Evolutionary conservation across 2,113 vertebrate species (phyloP).

Genomic region (Cyprinodon brontotheroides): DNA sequence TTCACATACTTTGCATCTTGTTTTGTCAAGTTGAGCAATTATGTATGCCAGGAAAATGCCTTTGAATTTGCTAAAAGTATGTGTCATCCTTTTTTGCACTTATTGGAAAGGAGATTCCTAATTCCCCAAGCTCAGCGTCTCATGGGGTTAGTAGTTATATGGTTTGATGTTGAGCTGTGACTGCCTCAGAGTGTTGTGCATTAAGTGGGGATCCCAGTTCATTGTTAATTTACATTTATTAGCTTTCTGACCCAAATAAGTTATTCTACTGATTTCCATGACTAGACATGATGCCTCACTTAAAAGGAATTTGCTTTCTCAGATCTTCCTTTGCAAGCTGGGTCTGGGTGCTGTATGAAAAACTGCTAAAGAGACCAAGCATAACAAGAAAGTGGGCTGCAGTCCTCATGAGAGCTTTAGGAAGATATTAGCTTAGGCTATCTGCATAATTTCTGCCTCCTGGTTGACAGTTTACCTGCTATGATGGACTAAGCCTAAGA

Average conservation of each 20-base stretch:
- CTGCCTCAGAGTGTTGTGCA: conserved; percentile 19
- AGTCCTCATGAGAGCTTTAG: conserved; percentile 22
- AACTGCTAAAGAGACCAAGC: conserved; percentile 6
- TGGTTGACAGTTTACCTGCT: conserved; percentile 3
- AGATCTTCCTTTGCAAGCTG: conserved; percentile 56
- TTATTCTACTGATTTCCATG: conserved; percentile 49
- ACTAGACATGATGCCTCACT: conserved; percentile 51
- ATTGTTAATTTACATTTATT: conserved; percentile 64
- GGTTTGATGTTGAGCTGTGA: conserved; percentile 25
- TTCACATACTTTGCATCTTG: conserved; percentile 10
- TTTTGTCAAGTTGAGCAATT: conserved; percentile 13
- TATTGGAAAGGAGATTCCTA: conserved; percentile 15
- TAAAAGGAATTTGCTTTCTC: conserved; percentile 55
- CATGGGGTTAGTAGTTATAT: conserved; percentile 20
- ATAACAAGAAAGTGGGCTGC: conserved; percentile 7
- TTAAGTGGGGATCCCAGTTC: conserved; percentile 14
- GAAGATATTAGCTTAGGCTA: conserved; percentile 22
- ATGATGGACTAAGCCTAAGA: conserved; percentile 19
- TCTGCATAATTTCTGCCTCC: conserved; percentile 18
- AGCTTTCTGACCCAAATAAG: conserved; percentile 60
- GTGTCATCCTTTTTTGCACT: conserved; percentile 14
- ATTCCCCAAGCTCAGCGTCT: conserved; percentile 1
- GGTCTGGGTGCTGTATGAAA: conserved; percentile 1
- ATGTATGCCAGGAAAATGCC: not conserved
- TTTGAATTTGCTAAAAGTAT: conserved; percentile 15